Base-by-base conservation (phyloP, 1,140 invertebrate genomes). In the Solen grandis region DNA sequence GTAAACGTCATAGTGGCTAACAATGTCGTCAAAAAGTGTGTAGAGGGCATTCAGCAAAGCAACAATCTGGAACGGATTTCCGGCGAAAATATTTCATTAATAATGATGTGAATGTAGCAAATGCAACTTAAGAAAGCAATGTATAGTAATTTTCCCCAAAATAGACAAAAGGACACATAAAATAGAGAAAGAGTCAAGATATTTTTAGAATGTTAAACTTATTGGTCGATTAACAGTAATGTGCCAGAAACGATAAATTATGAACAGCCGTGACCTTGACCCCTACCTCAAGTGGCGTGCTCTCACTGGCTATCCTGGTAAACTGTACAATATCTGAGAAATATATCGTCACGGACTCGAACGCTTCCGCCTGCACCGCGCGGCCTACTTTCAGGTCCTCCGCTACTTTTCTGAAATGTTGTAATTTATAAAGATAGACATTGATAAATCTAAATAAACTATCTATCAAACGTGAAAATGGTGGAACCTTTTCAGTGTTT, bases 321-420 rank as follows among this genome's bases (percentile, higher is more conserved):
- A 96, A 96, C 1, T 95, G 95, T 1, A 96, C 96, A 82, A 96
- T 95, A 86, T 96, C 96, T 86, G 95, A 96, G 90, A 96, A 96
- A 90, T 96, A 96, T 41, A 89, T 80, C 0, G 87, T 87, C 29
- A 87, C 86, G 54, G 66, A 73, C 14, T 86, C 74, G 68, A 85
- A 88, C 1, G 80, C 74, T 66, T 88, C 88, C 2, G 88, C 84
- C 52, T 84, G 69, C 4, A 89, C 86, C 27, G 75, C 73, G n/a
- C 78, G 57, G 0, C 87, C 88, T 2, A 54, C 50, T 59, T 84
- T 86, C 27, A 89, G 63, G 33, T 88, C 81, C 33, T 89, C 86
- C 16, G 88, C 87, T 19, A 89, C 87, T 38, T 96, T 95, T 91
- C 95, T 96, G 81, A 16, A 72, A 82, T 60, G n/a, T 50, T 50